Evolutionary conservation across 2,888 invertebrate species (phyloP).

Genomic region (Erannis defoliaria): DNA sequence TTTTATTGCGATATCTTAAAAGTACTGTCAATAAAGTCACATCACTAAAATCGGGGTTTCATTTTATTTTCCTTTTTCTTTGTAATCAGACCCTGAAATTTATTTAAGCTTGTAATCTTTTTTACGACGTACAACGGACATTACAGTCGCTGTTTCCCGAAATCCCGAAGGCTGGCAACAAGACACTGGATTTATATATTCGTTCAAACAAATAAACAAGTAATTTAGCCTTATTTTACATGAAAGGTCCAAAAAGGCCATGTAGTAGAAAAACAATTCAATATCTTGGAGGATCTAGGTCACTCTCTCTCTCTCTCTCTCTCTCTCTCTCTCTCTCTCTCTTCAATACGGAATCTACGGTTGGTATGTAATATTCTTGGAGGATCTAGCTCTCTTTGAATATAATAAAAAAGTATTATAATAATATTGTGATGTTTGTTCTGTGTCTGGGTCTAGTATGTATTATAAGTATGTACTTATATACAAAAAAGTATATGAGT

Average conservation of each 20-base stretch:
- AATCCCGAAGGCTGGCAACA: constrained; percentile 23
- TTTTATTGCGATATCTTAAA: background rate
- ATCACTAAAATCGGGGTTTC: constrained; percentile 1
- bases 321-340: too few relatives aligned
- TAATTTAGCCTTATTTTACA: background rate
- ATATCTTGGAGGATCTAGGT: too few relatives aligned
- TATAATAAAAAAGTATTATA: too few relatives aligned
- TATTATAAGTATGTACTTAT: too few relatives aligned
- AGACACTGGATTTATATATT: constrained; percentile 15
- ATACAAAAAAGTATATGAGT: too few relatives aligned
- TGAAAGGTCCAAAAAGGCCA: background rate
- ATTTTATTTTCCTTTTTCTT: constrained; percentile 23
- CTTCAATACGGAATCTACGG: too few relatives aligned
- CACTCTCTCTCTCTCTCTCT: too few relatives aligned
- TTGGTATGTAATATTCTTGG: too few relatives aligned
- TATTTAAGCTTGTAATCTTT: constrained; percentile 40
- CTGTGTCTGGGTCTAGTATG: too few relatives aligned
- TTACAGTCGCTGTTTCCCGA: constrained; percentile 28
- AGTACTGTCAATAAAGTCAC: background rate
- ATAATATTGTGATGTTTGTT: too few relatives aligned
- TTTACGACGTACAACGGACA: constrained; percentile 36
- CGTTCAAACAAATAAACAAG: constrained; percentile 11
- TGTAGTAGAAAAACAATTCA: background rate
- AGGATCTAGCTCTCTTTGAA: too few relatives aligned
- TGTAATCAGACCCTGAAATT: constrained; percentile 39